These are phyloP conservation scores for Proterorhinus semilunaris DNA, from an alignment of 2,113 vertebrate genomes.

Conservation along the genomic window DNA sequence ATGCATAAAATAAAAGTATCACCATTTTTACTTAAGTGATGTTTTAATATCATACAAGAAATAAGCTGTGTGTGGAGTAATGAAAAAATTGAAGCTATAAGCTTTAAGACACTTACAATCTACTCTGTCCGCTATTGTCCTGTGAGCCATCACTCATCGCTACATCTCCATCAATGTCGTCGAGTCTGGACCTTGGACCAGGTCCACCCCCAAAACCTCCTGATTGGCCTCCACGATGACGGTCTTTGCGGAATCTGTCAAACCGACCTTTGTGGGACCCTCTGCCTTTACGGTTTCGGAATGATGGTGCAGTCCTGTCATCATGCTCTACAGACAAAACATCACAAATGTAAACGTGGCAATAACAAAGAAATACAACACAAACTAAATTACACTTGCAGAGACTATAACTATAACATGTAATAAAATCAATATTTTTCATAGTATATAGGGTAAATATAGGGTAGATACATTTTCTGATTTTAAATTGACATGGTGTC, in stretches of 20 bases:
- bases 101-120: constrained; percentile 77
- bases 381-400: not conserved
- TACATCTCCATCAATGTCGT: constrained; percentile 79
- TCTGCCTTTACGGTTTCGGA: constrained; percentile 78
- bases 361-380: not conserved
- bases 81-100: no score
- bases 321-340: constrained; percentile 77
- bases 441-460: no score
- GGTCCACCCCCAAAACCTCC: constrained; percentile 51
- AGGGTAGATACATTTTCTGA: no score
- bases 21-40: no score
- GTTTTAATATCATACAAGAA: no score
- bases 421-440: no score
- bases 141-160: constrained; percentile 79
- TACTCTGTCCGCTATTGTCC: constrained; percentile 68
- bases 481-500: no score
- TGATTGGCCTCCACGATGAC: constrained; percentile 58
- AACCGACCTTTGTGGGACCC: constrained; percentile 77
- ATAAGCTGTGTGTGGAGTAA: no score
- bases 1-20: not conserved
- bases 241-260: constrained; percentile 71
- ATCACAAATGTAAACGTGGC: not conserved
- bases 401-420: not conserved
- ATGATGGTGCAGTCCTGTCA: constrained; percentile 76
- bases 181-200: constrained; percentile 64